Evolutionary conservation across 2,113 vertebrate genomes (phyloP).

Genomic region (Notarius quadriscutis): DNA sequence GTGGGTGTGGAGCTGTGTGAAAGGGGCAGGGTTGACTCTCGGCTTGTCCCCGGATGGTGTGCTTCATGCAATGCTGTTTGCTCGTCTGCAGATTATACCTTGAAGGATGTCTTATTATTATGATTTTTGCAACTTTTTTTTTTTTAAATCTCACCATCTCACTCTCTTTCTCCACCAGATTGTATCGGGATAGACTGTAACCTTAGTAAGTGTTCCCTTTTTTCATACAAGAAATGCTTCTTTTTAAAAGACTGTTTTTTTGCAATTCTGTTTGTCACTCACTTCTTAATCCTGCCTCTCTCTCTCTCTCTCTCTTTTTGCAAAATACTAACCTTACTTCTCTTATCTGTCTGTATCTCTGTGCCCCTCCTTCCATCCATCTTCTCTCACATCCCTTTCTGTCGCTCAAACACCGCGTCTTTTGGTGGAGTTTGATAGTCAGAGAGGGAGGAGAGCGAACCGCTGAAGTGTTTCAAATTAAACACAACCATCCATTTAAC

Average conservation of each 20-base stretch:
- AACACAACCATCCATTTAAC: conserved; percentile 39
- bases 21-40: conserved; percentile 80
- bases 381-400: not conserved
- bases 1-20: conserved; percentile 53
- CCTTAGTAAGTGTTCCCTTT: conserved; percentile 88
- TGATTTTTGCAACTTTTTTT: conserved; percentile 65
- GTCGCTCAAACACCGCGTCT: conserved; percentile 33
- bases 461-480: conserved; percentile 52
- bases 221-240: conserved; percentile 58
- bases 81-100: conserved; percentile 85
- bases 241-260: conserved; percentile 42
- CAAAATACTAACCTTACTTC: not conserved
- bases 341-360: not conserved
- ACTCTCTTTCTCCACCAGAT: conserved; percentile 88
- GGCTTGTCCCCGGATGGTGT: conserved; percentile 91
- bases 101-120: conserved; percentile 88
- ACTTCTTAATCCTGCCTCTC: not conserved
- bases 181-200: conserved; percentile 98
- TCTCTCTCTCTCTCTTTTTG: not conserved
- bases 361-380: not conserved
- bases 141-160: conserved; percentile 80
- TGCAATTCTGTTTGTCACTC: conserved; percentile 30
- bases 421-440: conserved; percentile 29
- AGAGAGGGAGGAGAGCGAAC: conserved; percentile 7
- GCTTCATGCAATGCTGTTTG: conserved; percentile 71